Base-by-base conservation (phyloP, 92 coral and sea anemone species). In the Epizoanthus ramosus region DNA sequence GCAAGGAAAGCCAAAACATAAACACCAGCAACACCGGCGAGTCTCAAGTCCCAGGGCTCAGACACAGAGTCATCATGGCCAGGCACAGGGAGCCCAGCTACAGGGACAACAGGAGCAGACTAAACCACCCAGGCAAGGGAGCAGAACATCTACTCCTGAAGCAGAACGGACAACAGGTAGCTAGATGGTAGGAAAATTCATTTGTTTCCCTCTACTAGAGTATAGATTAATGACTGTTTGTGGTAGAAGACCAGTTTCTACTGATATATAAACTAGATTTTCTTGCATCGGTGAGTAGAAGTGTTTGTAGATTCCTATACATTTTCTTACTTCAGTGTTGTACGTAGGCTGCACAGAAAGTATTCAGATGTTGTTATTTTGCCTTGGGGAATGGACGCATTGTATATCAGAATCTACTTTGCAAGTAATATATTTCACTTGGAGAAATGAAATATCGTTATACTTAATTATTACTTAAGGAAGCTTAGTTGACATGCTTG, bases 81-180 rank as follows among this genome's bases (percentile, higher is more conserved):
- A 77, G 57, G 8, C 80, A 35, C 82, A 77, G 82, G 82, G 82
- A 39, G 23, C 70, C 82, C 82, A 77, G 60, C 21, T 69, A 10
- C 82, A 77, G 58, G 59, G 71, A 21, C 82, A 77, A 37, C 82
- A 57, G 24, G 82, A 77, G 10, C 82, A 77, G 5, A 77, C 82
- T 37, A 61, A 77, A 22, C 63, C 82, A 17, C 71, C 82, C 12
- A 68, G 82, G 41, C 82, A 77, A 54, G 82, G 82, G 15, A 77
- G 71, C 71, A 61, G 82, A 61, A 63, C 84, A 63, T 82, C 90
- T 6, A 83, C 83, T 82, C 87, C 81, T 37, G 90, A 87, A 71
- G 54, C 75, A 70, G 90, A 83, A n/a, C 83, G 85, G 73, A 28
- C 90, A 8, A 33, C 90, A 83, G 84, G 90, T 87, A 87, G 59